Base-by-base conservation (phyloP, 2,888 invertebrate genomes). In the Galerucella calmariensis region DNA sequence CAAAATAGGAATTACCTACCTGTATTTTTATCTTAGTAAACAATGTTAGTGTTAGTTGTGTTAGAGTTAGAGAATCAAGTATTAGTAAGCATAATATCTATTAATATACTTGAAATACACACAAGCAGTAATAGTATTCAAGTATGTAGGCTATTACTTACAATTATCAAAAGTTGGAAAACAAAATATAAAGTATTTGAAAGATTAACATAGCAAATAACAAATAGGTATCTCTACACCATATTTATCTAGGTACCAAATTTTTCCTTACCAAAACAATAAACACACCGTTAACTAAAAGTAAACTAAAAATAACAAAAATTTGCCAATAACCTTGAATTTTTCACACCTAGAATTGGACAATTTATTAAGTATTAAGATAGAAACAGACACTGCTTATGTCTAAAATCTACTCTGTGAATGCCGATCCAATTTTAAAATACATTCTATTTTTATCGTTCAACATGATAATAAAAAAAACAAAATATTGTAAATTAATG, bases 371-470 rank as follows among this genome's bases (percentile, higher is more conserved):
- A 12, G 6, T 48, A 14, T 14, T 12, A 14, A 48, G 4, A 12
- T 3, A 14, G 3, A 48, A 48, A 14, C 48, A 48, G 48, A 48
- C 48, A 14, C 48, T 11, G 11, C 14, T 48, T 48, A 1, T 48
- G 14, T 48, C 2, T 48, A 16, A 20, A 20, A 56, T 20, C 56
- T 56, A 56, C 56, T 56, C 16, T 56, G 56, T 56, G 56, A 20
- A 56, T 20, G 5, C 10, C 2, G 56, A 56, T 56, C 20, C 56
- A 20, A 20, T n/a, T 56, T 56, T 56, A 10, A 56, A 3, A 56
- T 14, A 56, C 10, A 56, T 56, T 56, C 56, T 56, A 56, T 56
- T 56, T 56, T 56, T 56, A 56, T 20, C 53, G 12, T 48, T 41
- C 48, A 11, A 14, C 3, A 53, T n/a, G 16, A 10, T 16, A 20